Percentiles rank a stretch among this genome's conserved stretches.
Evolutionary conservation across 2,888 invertebrate genomes (phyloP).

Genomic region (Syrista parreyssii): DNA sequence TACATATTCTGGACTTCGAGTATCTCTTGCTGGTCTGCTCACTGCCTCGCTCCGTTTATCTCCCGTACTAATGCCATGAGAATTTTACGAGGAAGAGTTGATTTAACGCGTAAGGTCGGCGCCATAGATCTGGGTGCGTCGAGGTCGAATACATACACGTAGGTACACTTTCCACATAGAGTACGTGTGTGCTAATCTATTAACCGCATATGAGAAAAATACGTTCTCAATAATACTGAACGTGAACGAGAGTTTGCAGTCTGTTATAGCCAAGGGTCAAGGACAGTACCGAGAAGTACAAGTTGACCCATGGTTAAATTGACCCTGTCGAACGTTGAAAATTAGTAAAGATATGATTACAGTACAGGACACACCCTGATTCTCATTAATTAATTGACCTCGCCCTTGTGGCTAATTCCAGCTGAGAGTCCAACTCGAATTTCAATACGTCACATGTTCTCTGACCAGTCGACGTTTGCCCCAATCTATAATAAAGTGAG

Average conservation of each 20-base stretch:
- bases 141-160: neutral
- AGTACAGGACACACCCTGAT: neutral
- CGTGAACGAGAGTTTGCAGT: neutral
- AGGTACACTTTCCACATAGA: neutral
- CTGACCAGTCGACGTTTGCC: neutral
- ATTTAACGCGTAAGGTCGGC: neutral
- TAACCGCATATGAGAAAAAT: neutral
- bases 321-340: neutral
- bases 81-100: neutral
- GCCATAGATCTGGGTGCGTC: neutral
- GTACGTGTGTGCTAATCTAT: neutral
- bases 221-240: neutral
- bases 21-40: neutral
- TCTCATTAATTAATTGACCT: slow-evolving; percentile 13
- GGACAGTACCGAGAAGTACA: neutral
- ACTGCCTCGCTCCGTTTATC: neutral
- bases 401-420: neutral
- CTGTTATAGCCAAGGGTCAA: neutral
- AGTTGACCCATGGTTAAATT: neutral
- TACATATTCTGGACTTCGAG: neutral
- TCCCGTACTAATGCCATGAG: neutral
- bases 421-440: neutral
- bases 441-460: neutral
- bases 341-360: neutral
- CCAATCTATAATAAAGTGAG: neutral